Evolutionary conservation across 2,797 vertebrate genomes (phyloP).

Genomic region (Echiichthys vipera): DNA sequence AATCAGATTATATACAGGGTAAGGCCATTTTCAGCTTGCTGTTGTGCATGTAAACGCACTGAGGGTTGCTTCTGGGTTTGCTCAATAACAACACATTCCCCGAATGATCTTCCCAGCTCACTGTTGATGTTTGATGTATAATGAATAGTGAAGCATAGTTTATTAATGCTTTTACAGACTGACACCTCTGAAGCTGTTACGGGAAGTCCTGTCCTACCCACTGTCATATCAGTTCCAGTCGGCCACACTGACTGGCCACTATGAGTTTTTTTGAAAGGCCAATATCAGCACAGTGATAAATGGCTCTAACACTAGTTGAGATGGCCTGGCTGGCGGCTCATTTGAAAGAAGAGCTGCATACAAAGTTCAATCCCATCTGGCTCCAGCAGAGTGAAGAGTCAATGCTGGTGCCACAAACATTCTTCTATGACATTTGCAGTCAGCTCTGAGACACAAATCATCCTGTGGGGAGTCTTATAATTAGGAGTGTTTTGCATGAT

Average conservation of each 20-base stretch:
- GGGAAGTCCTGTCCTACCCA: conserved; percentile 11
- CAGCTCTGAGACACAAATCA: conserved; percentile 63
- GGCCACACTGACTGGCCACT: conserved; percentile 11
- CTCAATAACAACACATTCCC: not conserved
- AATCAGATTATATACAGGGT: too few species aligned
- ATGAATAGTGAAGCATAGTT: conserved; percentile 11
- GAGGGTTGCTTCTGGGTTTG: not conserved
- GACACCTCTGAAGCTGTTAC: conserved; percentile 7
- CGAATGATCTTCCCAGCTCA: not conserved
- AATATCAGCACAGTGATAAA: conserved; percentile 44
- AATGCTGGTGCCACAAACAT: conserved; percentile 68
- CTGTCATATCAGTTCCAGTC: conserved; percentile 11
- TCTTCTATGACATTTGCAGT: conserved; percentile 77
- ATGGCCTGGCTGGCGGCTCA: conserved; percentile 25
- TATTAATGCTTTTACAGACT: conserved; percentile 29
- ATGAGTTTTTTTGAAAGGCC: conserved; percentile 42
- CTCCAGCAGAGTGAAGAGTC: conserved; percentile 55
- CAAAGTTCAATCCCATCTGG: conserved; percentile 67
- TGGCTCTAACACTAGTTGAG: conserved; percentile 12
- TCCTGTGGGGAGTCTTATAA: conserved; percentile 75
- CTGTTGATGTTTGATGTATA: conserved; percentile 10
- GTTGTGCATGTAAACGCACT: too few species aligned
- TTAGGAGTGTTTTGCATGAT: conserved; percentile 84
- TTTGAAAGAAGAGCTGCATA: conserved; percentile 43
- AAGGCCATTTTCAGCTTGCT: too few species aligned